Base-by-base conservation (phyloP, 2,888 invertebrate genomes). In the Clivina fossor region DNA sequence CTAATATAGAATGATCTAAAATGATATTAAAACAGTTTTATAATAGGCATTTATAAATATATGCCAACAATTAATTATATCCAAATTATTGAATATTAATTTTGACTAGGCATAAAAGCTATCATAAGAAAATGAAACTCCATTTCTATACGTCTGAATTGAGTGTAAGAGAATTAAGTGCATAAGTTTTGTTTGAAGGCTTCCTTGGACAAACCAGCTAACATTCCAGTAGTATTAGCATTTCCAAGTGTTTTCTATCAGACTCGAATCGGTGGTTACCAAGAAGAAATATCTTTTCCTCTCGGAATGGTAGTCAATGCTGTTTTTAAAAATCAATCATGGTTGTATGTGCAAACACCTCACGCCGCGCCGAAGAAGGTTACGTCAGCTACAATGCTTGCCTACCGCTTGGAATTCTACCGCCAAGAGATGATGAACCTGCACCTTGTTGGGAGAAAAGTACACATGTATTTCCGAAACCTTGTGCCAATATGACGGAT, bases 301-400 rank as follows among this genome's bases (percentile, higher is more conserved):
- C 74, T 90, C 57, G 90, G 91, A 3, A 90, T 90, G 72, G 90
- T 91, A 3, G 89, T 91, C 8, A 91, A 91, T 70, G 90, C 90
- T 0, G 86, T 91, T 22, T 90, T 90, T 71, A 90, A 90, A 71
- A 90, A 88, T 66, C 84, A 88, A 64, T 84, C 84, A 65, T 91
- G 90, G 90, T 73, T 91, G 28, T 90, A 90, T 68, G 89, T 86
- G 15, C 90, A 90, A 71, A 91, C 90, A 1, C 89, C 90, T 2
- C 90, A 90, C 63, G 89, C n/a, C n/a, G n/a, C n/a, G n/a, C 86
- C 0, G 85, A 89, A 62, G 90, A 90, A 69, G 91, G 91, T 0
- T 91, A 90, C 65, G 85, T 90, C 16, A 79, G 83, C 59, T 90
- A 88, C 61, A 80, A 82, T 11, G 84, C 88, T 2, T 90, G 90